phyloP scores from a whole-genome alignment of 1,140 invertebrate species.

The Stegodyphus mimosarum region DNA sequence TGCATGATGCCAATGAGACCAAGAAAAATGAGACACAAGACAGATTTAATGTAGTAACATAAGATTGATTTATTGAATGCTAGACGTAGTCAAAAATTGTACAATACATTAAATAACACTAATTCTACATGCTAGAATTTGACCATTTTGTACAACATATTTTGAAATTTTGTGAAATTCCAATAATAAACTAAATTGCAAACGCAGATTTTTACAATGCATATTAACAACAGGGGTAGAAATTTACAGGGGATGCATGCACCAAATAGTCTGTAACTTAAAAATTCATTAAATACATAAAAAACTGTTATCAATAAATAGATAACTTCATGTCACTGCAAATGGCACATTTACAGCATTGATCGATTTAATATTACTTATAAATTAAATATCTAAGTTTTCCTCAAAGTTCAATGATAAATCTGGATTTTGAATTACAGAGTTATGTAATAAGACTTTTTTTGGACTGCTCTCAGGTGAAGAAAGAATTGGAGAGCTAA shows the following conservation, averaged over 20 bases:
- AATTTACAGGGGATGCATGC: background rate
- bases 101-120: slow-evolving; percentile 42
- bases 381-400: background rate
- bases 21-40: slow-evolving; percentile 64
- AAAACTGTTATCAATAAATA: no score
- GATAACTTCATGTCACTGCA: no score
- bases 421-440: background rate
- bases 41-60: slow-evolving; percentile 43
- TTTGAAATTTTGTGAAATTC: background rate
- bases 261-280: background rate
- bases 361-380: background rate
- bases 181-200: background rate
- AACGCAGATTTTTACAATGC: background rate
- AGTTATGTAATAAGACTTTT: background rate
- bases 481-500: background rate
- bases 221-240: background rate
- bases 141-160: background rate
- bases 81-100: slow-evolving; percentile 39
- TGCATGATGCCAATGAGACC: slow-evolving; percentile 47
- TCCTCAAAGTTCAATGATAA: background rate
- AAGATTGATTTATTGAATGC: slow-evolving; percentile 31
- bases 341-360: background rate
- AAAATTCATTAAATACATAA: no score
- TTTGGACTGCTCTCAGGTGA: slow-evolving; percentile 6
- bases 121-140: slow-evolving; percentile 9